These are phyloP conservation scores for Drosophila neonasuta DNA, from an alignment of 2,888 invertebrate species.

Conservation along the genomic window DNA sequence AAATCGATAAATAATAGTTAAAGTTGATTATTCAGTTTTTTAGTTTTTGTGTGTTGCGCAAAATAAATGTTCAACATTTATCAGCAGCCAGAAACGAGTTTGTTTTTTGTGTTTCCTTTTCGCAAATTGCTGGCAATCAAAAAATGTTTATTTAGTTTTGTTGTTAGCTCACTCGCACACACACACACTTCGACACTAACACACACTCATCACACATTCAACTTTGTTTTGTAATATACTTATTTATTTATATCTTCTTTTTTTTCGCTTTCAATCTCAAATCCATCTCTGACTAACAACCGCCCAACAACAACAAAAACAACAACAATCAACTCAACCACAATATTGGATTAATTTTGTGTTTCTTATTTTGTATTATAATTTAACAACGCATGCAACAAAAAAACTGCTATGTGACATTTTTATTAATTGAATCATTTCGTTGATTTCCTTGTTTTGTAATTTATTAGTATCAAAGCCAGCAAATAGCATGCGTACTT, in stretches of 20 bases:
- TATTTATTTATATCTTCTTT: conserved; percentile 53
- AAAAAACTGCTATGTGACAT: conserved; percentile 3
- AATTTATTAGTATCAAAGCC: conserved; percentile 58
- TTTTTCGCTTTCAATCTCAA: conserved; percentile 35
- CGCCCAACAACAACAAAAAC: conserved; percentile 26
- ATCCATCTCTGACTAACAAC: conserved; percentile 49
- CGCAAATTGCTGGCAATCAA: conserved; percentile 27
- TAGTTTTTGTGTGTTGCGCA: conserved; percentile 48
- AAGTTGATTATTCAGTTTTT: conserved; percentile 51
- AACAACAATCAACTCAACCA: conserved; percentile 21
- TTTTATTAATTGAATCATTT: neutral
- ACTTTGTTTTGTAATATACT: conserved; percentile 35
- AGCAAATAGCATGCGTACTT: conserved; percentile 59
- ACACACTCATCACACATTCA: conserved; percentile 39
- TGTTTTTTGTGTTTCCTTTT: conserved; percentile 16
- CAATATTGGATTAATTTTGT: conserved; percentile 39
- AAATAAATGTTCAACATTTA: conserved; percentile 54
- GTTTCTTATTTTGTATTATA: conserved; percentile 2
- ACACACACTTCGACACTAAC: neutral
- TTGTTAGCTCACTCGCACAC: conserved; percentile 7
- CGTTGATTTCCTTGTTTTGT: neutral
- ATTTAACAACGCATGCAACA: conserved; percentile 34
- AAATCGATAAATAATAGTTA: conserved; percentile 12
- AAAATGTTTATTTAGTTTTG: conserved; percentile 7
- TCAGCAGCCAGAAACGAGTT: conserved; percentile 37